Evolutionary conservation across 2,888 invertebrate species (phyloP).

Genomic region (Amphipyra tragopoginis): DNA sequence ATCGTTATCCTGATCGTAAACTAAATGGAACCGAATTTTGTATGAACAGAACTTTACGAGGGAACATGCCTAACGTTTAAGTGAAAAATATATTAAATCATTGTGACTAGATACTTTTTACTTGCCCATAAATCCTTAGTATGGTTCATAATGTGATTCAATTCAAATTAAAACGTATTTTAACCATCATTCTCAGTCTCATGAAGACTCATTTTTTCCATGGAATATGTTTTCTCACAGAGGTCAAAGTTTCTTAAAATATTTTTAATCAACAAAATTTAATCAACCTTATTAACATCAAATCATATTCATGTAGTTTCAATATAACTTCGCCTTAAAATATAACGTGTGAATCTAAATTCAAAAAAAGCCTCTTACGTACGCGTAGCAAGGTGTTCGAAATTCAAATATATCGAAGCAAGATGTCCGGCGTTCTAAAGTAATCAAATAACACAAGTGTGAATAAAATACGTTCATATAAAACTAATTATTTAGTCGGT

Average conservation of each 20-base stretch:
- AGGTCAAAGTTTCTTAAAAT: conserved; percentile 15
- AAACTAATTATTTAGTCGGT: conserved; percentile 64
- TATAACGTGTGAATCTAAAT: conserved; percentile 48
- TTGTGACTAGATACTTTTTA: conserved; percentile 38
- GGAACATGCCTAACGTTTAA: conserved; percentile 47
- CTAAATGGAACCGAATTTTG: conserved; percentile 66
- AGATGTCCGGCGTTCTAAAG: conserved; percentile 31
- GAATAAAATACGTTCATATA: conserved; percentile 58
- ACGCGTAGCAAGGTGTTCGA: conserved; percentile 25
- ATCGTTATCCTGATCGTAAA: conserved; percentile 75
- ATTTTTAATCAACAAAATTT: conserved; percentile 25
- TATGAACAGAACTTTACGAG: conserved; percentile 56
- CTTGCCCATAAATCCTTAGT: conserved; percentile 36
- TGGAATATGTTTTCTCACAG: conserved; percentile 22
- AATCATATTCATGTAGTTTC: conserved; percentile 30
- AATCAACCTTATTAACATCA: conserved; percentile 21
- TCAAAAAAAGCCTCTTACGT: conserved; percentile 28
- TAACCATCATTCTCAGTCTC: too few relatives aligned
- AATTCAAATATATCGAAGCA: conserved; percentile 40
- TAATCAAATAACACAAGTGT: conserved; percentile 44
- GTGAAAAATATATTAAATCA: conserved; percentile 55
- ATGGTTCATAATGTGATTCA: conserved; percentile 8
- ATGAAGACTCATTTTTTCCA: too few relatives aligned
- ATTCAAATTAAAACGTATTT: conserved; percentile 17
- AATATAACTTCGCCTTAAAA: conserved; percentile 40